A percentile compares a stretch with the other conserved stretches of the same genome.
Evolutionary conservation across 2,888 invertebrate species (phyloP).

Genomic region (Heliconius ethilla): DNA sequence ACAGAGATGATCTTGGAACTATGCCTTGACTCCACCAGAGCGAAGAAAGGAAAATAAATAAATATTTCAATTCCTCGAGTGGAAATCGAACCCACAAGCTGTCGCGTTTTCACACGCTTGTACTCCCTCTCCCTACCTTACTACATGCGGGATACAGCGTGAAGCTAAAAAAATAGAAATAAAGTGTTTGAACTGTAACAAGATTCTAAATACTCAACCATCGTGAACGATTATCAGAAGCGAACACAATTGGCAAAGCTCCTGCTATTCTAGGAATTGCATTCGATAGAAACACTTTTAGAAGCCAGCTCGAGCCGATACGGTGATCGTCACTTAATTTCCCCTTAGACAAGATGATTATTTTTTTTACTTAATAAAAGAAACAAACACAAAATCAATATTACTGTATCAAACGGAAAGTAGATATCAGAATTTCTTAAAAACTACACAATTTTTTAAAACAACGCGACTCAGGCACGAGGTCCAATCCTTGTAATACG

Average conservation of each 20-base stretch:
- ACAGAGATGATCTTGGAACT: no score
- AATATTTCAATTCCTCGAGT: no score
- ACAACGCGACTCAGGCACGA: no score
- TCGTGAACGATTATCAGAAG: slow-evolving; percentile 41
- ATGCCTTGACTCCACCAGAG: no score
- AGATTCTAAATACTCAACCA: slow-evolving; percentile 26
- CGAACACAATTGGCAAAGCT: slow-evolving; percentile 48
- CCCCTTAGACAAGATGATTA: neutral
- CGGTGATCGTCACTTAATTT: slow-evolving; percentile 12
- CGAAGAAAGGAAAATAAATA: no score
- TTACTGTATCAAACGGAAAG: neutral
- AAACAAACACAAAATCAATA: neutral
- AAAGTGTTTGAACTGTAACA: slow-evolving; percentile 1
- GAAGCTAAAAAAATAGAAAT: no score
- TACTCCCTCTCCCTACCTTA: no score
- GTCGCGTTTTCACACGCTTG: no score
- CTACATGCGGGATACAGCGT: no score
- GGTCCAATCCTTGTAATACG: no score
- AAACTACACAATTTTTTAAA: no score
- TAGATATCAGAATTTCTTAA: neutral
- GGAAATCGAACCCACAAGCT: no score
- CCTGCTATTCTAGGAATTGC: slow-evolving; percentile 47
- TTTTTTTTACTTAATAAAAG: neutral
- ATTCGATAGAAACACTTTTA: slow-evolving; percentile 35
- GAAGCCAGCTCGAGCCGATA: slow-evolving; percentile 29